Evolutionary conservation across 2,888 invertebrate genomes (phyloP), one percentile per base, ranked within the genome.

Genomic region (Carcina quercana): DNA sequence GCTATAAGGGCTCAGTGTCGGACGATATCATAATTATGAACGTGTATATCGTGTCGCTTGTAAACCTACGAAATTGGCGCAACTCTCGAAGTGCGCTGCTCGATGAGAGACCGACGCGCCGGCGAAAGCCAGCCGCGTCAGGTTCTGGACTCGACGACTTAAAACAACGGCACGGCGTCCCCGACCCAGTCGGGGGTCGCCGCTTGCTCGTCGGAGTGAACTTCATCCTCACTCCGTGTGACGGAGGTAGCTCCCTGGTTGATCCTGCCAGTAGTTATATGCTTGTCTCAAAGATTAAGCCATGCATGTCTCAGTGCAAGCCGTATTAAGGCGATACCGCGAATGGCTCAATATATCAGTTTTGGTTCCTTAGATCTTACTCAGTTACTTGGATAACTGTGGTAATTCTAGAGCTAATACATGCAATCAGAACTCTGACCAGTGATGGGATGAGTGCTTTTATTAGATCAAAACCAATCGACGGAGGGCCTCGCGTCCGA

Each of bases 231-330:
- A 10, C 25, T 22, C 22, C n/a, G 6, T 22, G 14, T 54, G 26
- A 15, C 15, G 25, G 21, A n/a, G 43, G 32, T 29, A 57, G 60
- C 22, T 22, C 22, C 22, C 68, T 68, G 84, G 83, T 85, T 85
- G 84, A 85, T 86, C 80, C 84, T 87, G 86, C 84, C 86, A 85
- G 84, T 82, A 79, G 80, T 86, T 78, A 87, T 87, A 86, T 87
- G 86, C 86, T 88, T 86, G 85, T 87, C 85, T 88, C 86, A 87
- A 87, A 86, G 85, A 86, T 85, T 87, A 85, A 86, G 86, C 86
- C 87, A 87, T 87, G 87, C 87, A 87, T 85, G 87, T 87, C 80
- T 87, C 73, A 86, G 87, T 86, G 75, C 84, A 85, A 71, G 73
- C 86, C 75, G 56, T 56, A 68, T 68, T 72, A 82, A 75, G 71